phyloP scores from a whole-genome alignment of 1,140 invertebrate species.

The Alviniconcha marisindica region DNA sequence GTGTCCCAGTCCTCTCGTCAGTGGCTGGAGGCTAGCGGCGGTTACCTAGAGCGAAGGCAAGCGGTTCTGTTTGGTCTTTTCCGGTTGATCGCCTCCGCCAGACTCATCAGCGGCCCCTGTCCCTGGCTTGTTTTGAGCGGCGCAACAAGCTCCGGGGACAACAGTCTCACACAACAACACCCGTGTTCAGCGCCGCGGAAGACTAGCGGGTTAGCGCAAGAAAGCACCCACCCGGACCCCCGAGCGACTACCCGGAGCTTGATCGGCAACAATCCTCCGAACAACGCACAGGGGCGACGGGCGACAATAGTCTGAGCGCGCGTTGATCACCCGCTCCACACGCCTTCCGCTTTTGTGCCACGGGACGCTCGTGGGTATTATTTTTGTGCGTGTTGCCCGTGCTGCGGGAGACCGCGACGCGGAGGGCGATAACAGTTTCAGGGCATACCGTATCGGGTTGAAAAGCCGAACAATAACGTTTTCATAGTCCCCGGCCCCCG shows the following conservation, averaged over 20 bases:
- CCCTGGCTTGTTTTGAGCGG: background rate
- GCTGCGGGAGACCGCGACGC: no score
- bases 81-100: background rate
- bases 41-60: background rate
- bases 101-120: background rate
- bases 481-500: no score
- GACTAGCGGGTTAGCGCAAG: background rate
- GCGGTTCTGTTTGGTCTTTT: background rate
- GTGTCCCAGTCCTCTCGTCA: no score
- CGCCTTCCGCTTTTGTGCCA: background rate
- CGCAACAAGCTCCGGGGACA: background rate
- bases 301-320: background rate
- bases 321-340: background rate
- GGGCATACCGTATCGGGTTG: background rate
- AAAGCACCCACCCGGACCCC: no score
- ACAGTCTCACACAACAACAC: background rate
- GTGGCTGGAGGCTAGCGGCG: no score
- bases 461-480: no score
- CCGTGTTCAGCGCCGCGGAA: background rate
- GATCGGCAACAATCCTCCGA: background rate
- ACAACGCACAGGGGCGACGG: no score
- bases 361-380: no score
- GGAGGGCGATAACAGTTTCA: background rate
- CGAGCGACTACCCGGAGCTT: background rate
- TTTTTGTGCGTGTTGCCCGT: no score